These are phyloP conservation scores for Lamellibrachia columna DNA, from an alignment of 2,888 invertebrate genomes.

Conservation along the genomic window DNA sequence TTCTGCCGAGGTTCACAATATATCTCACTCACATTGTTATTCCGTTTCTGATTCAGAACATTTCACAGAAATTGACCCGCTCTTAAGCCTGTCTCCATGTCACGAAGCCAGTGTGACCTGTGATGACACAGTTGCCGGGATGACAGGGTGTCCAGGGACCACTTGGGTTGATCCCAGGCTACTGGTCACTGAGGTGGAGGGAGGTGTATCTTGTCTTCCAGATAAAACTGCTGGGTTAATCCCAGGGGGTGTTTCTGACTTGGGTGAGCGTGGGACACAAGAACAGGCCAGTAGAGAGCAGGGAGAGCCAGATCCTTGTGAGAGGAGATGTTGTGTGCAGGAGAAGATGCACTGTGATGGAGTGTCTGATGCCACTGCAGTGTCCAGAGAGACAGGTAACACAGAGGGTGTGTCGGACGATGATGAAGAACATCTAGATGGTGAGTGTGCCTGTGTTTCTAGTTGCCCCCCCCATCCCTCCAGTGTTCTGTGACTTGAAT, in stretches of 20 bases:
- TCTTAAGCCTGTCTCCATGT: neutral
- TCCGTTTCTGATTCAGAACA: neutral
- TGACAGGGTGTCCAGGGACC: neutral
- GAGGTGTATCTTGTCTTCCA: neutral
- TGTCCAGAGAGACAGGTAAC: neutral
- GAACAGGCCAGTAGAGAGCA: neutral
- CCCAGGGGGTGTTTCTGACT: neutral
- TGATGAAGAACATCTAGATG: slow-evolving; percentile 13
- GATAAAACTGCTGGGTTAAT: neutral
- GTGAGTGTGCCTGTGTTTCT: slow-evolving; percentile 46
- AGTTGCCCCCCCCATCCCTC: slow-evolving; percentile 55
- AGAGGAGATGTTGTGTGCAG: neutral
- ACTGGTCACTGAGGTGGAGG: neutral
- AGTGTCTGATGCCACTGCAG: neutral
- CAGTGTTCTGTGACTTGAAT: slow-evolving; percentile 34
- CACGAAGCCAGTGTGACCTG: neutral
- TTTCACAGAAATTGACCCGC: neutral
- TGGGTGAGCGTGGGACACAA: neutral
- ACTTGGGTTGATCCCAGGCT: neutral
- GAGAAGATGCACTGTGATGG: neutral
- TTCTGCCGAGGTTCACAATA: neutral
- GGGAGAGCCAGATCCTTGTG: neutral
- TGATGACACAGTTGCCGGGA: neutral
- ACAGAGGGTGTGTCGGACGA: neutral
- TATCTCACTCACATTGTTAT: neutral